Conservation (phyloP, 2,888 invertebrate species). For the Tipula confusa region DNA sequence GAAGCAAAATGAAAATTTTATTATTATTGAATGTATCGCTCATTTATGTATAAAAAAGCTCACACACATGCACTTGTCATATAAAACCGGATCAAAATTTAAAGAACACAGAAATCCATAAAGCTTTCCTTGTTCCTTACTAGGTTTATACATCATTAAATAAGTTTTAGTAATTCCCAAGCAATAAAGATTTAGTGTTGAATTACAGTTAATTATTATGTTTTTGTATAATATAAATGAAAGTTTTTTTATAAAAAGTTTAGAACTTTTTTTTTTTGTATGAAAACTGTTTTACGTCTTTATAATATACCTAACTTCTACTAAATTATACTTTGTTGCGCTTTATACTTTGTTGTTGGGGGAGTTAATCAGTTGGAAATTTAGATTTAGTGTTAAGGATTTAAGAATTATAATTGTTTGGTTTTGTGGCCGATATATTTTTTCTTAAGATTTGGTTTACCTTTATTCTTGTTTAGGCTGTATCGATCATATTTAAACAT, state of each 20-base stretch:
- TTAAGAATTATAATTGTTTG: too few species aligned
- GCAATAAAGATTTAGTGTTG: slow-evolving; percentile 9
- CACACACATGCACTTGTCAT: background rate
- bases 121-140: background rate
- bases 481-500: too few species aligned
- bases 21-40: background rate
- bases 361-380: background rate
- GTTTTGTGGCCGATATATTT: too few species aligned
- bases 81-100: background rate
- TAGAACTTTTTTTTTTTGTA: background rate
- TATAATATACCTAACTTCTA: too few species aligned
- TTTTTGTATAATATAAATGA: background rate
- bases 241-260: background rate
- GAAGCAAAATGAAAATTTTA: background rate
- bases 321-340: background rate
- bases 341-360: too few species aligned
- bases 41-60: background rate
- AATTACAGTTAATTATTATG: slow-evolving; percentile 12
- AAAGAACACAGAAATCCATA: background rate
- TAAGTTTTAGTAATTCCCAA: background rate
- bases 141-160: background rate
- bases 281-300: background rate
- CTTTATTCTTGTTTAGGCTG: too few species aligned
- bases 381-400: background rate
- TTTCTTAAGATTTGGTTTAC: too few species aligned